phyloP scores from a whole-genome alignment of 2,888 invertebrate species.

The Phorcus lineatus region DNA sequence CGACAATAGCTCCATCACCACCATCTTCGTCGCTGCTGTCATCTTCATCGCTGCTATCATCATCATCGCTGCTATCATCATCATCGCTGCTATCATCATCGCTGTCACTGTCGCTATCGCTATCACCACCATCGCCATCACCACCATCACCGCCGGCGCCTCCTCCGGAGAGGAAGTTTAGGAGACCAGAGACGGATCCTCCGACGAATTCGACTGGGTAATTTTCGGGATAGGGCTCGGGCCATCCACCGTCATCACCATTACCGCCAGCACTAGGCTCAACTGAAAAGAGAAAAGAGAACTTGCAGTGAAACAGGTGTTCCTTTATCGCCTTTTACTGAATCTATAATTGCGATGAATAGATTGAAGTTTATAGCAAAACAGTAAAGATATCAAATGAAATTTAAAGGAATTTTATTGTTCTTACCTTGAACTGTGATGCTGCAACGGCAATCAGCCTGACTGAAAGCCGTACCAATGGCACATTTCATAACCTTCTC shows the following conservation, averaged over 20 bases:
- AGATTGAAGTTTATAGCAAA: too few species aligned
- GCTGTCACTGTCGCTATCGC: background rate
- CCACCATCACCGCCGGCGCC: background rate
- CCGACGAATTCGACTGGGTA: background rate
- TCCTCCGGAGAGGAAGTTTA: background rate
- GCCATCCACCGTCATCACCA: background rate
- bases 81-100: background rate
- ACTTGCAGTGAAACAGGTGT: too few species aligned
- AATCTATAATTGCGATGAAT: too few species aligned
- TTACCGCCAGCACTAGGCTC: background rate
- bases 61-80: background rate
- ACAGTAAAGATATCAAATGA: too few species aligned
- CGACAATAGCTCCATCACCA: background rate
- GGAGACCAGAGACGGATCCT: background rate
- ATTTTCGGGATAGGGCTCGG: background rate
- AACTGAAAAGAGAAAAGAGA: too few species aligned
- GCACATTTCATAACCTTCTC: background rate
- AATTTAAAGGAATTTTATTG: too few species aligned
- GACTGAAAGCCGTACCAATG: background rate
- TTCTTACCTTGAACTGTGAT: background rate
- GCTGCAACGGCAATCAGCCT: background rate
- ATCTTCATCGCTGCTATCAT: background rate
- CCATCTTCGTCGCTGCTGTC: background rate
- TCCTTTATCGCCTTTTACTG: too few species aligned
- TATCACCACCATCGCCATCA: background rate